phyloP scores from a whole-genome alignment of 2,888 invertebrate genomes.

The Drepana falcataria region DNA sequence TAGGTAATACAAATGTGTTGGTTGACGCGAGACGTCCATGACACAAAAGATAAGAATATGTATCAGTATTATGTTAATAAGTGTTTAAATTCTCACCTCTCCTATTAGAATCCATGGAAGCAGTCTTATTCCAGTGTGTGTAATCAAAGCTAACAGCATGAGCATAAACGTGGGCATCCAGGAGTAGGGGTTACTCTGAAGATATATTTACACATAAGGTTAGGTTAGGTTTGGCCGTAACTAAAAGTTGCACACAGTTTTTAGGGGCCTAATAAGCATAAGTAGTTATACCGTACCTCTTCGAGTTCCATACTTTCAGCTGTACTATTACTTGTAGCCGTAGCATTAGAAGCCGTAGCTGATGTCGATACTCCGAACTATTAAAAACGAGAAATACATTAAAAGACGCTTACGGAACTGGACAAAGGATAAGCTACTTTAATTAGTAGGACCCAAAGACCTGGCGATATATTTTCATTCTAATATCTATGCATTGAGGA shows the following conservation, averaged over 20 bases:
- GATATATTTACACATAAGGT: conserved; percentile 4
- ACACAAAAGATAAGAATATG: no score
- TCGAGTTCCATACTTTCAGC: background rate
- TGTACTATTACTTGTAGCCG: background rate
- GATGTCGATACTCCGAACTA: conserved; percentile 10
- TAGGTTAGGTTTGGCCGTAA: no score
- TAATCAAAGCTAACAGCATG: conserved; percentile 82
- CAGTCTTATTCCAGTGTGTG: conserved; percentile 83
- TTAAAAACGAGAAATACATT: conserved; percentile 1
- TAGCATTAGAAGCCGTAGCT: background rate
- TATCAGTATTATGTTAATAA: no score
- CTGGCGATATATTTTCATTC: no score
- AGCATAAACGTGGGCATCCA: conserved; percentile 85
- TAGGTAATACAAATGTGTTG: no score
- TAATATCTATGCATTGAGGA: no score
- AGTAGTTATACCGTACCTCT: background rate
- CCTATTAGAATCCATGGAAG: conserved; percentile 90
- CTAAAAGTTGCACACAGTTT: no score
- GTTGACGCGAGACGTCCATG: no score
- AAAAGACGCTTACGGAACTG: no score
- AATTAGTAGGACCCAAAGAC: no score
- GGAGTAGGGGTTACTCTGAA: conserved; percentile 67
- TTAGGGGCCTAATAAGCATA: no score
- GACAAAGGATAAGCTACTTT: no score
- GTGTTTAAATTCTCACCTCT: conserved; percentile 72